Percentiles rank a stretch among this genome's conserved stretches.
These are phyloP conservation scores for Hoplostethus mediterraneus DNA, from an alignment of 2,797 vertebrate species.

Conservation along the genomic window DNA sequence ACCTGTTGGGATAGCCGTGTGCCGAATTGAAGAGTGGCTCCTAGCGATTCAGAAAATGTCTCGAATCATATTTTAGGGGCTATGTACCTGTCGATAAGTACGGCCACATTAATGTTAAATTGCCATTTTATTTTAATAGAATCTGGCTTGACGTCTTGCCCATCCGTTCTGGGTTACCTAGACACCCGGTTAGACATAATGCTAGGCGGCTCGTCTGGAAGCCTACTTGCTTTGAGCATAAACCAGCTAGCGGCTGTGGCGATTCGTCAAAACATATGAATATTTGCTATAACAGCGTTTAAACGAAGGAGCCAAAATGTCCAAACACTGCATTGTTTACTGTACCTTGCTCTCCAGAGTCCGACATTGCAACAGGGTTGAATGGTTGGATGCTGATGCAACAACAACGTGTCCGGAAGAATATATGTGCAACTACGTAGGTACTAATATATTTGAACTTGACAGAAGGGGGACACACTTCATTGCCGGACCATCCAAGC, in stretches of 20 bases:
- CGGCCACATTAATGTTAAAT: neutral
- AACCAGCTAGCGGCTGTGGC: neutral
- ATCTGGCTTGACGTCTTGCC: neutral
- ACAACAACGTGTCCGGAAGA: constrained; percentile 88
- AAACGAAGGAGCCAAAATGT: accelerated
- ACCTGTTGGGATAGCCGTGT: neutral
- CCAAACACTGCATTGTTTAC: neutral
- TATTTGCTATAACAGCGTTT: accelerated
- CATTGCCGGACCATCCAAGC: neutral
- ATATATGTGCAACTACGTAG: neutral
- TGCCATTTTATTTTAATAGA: neutral
- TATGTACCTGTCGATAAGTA: neutral
- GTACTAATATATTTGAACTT: constrained; percentile 27
- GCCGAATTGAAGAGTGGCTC: accelerated
- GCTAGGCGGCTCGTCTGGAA: neutral
- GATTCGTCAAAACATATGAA: neutral
- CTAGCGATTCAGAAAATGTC: accelerated
- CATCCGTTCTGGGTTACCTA: neutral
- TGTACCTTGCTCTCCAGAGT: constrained; percentile 84
- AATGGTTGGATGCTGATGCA: constrained; percentile 94
- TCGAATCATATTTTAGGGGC: neutral
- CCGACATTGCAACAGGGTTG: constrained; percentile 81
- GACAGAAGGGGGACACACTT: constrained; percentile 17
- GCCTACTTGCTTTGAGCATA: neutral
- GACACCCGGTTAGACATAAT: no score